Evolutionary conservation across 2,113 vertebrate species (phyloP).

Genomic region (Misgurnus mizolepis): DNA sequence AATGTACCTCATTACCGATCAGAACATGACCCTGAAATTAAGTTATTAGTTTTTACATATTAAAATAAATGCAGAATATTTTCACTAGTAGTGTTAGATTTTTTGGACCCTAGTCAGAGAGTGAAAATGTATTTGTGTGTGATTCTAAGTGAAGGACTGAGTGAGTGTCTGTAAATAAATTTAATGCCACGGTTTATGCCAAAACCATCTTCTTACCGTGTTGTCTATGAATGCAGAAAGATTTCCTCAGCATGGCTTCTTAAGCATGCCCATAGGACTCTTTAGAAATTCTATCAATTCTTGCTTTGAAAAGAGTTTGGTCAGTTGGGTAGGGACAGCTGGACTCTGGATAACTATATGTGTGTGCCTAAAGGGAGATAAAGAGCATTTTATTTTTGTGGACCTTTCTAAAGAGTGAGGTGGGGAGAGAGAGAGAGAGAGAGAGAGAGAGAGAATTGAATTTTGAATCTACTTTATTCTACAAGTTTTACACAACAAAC

Average conservation of each 20-base stretch:
- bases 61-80: too few species aligned
- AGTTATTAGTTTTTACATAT: too few species aligned
- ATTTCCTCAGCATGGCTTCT: not conserved
- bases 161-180: slow-evolving; percentile 16
- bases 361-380: not conserved
- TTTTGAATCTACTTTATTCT: too few species aligned
- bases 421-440: too few species aligned
- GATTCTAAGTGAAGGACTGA: not conserved
- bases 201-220: slow-evolving; percentile 14
- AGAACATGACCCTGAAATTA: too few species aligned
- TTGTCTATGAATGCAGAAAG: slow-evolving; percentile 9
- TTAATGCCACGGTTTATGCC: slow-evolving; percentile 22
- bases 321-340: slow-evolving; percentile 9
- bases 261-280: not conserved
- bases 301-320: slow-evolving; percentile 22
- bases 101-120: not conserved
- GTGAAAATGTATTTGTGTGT: not conserved
- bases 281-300: slow-evolving; percentile 30
- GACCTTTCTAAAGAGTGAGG: not conserved
- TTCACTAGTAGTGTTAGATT: too few species aligned
- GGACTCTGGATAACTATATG: slow-evolving; percentile 10
- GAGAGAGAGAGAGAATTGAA: too few species aligned
- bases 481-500: too few species aligned
- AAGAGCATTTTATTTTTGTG: not conserved
- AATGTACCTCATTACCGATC: too few species aligned